Conservation (phyloP, 2,113 vertebrate species). For the Ardeotis arabs region DNA sequence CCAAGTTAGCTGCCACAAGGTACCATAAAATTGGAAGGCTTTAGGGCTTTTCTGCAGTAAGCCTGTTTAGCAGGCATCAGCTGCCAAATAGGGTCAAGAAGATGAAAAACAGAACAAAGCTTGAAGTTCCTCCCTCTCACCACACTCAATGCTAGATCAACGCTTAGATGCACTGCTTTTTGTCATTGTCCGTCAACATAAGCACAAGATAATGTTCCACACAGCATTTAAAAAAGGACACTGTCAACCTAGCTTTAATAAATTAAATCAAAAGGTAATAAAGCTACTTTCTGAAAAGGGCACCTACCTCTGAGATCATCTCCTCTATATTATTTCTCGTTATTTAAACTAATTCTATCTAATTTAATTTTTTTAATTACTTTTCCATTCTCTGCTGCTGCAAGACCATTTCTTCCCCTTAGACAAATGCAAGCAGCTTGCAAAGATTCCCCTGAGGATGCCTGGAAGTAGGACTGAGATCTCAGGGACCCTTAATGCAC, state of each 20-base stretch:
- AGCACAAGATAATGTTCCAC: constrained; percentile 32
- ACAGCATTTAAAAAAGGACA: constrained; percentile 36
- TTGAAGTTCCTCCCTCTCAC: not conserved
- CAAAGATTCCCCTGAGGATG: not conserved
- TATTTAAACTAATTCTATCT: constrained; percentile 62
- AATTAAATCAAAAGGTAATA: constrained; percentile 63
- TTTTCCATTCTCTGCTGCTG: constrained; percentile 15
- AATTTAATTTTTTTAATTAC: constrained; percentile 61
- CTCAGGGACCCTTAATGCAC: not conserved
- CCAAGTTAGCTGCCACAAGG: not conserved
- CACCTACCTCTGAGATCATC: constrained; percentile 64
- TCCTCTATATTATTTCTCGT: constrained; percentile 54
- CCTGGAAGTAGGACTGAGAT: not conserved
- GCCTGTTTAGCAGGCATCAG: not conserved
- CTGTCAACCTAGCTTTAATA: constrained; percentile 27
- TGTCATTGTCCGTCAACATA: not conserved
- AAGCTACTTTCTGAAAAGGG: constrained; percentile 58
- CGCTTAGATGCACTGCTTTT: not conserved
- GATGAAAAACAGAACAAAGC: constrained; percentile 10
- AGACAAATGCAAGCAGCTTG: not conserved
- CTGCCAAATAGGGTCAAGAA: not conserved
- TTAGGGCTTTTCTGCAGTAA: not conserved
- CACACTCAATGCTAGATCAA: not conserved
- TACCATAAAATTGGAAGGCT: not conserved
- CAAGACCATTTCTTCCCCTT: not conserved